A percentile compares a stretch with the other conserved stretches of the same genome.
Evolutionary conservation across 2,888 invertebrate species (phyloP).

Genomic region (Lapara coniferarum): DNA sequence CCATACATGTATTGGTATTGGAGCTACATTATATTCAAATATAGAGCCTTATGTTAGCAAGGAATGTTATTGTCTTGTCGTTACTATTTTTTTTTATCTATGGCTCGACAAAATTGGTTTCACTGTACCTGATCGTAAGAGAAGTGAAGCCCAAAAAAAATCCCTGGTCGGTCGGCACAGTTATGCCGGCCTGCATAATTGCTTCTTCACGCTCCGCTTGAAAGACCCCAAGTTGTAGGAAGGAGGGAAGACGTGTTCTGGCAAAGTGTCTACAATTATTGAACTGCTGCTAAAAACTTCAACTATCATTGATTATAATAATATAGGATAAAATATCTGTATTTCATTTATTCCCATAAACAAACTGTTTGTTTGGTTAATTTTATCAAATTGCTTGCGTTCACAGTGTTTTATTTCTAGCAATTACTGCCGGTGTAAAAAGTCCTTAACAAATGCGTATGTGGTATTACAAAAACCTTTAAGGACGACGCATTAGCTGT

Average conservation of each 20-base stretch:
- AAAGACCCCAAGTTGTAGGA: too few relatives aligned
- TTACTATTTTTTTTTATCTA: conserved; percentile 30
- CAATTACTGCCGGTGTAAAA: conserved; percentile 62
- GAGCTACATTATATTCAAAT: conserved; percentile 65
- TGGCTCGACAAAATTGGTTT: too few relatives aligned
- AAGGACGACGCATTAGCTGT: conserved; percentile 41
- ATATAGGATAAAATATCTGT: too few relatives aligned
- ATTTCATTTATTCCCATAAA: background rate
- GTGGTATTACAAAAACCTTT: conserved; percentile 48
- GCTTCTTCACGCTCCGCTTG: too few relatives aligned
- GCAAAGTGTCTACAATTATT: background rate
- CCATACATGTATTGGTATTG: conserved; percentile 30
- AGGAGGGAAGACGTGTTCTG: too few relatives aligned
- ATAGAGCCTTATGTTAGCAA: conserved; percentile 50
- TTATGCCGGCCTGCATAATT: too few relatives aligned
- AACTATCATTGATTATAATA: too few relatives aligned
- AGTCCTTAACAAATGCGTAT: conserved; percentile 50
- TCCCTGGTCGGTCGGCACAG: too few relatives aligned
- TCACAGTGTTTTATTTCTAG: conserved; percentile 29
- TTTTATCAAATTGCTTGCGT: background rate
- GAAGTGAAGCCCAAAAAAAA: too few relatives aligned
- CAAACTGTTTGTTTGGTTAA: background rate
- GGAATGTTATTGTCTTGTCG: conserved; percentile 62
- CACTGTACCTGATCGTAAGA: too few relatives aligned
- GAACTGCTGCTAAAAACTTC: background rate